Evolutionary conservation across 2,888 invertebrate genomes (phyloP).

Genomic region (Busseola fusca): DNA sequence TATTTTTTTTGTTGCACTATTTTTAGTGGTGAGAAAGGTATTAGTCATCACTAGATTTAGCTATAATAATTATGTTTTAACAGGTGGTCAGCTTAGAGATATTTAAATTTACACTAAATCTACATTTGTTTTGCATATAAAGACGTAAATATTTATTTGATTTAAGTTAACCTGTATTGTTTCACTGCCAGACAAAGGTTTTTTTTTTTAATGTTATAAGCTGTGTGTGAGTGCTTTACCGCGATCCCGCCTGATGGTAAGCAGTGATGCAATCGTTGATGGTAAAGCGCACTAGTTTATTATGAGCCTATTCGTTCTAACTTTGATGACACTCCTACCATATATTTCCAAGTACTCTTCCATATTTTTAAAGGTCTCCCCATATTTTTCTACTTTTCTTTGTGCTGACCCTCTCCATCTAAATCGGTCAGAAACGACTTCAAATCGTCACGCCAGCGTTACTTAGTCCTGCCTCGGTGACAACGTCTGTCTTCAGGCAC

Average conservation of each 20-base stretch:
- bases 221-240: too few species aligned
- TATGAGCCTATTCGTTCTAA: too few species aligned
- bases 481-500: too few species aligned
- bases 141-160: neutral
- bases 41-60: constrained; percentile 22
- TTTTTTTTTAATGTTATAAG: too few species aligned
- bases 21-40: constrained; percentile 19
- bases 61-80: neutral
- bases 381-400: neutral
- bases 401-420: neutral
- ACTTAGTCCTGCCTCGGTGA: too few species aligned
- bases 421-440: neutral
- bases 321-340: too few species aligned
- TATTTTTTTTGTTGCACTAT: constrained; percentile 24
- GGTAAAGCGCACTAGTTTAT: too few species aligned
- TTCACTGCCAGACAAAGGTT: neutral
- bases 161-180: neutral
- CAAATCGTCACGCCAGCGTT: neutral
- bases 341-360: too few species aligned
- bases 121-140: neutral
- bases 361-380: too few species aligned
- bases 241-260: too few species aligned
- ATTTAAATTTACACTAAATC: neutral
- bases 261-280: too few species aligned
- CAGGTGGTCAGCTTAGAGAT: neutral